Evolutionary conservation across 1,140 invertebrate species (phyloP).

Genomic region (Ceratosolen fusciceps): DNA sequence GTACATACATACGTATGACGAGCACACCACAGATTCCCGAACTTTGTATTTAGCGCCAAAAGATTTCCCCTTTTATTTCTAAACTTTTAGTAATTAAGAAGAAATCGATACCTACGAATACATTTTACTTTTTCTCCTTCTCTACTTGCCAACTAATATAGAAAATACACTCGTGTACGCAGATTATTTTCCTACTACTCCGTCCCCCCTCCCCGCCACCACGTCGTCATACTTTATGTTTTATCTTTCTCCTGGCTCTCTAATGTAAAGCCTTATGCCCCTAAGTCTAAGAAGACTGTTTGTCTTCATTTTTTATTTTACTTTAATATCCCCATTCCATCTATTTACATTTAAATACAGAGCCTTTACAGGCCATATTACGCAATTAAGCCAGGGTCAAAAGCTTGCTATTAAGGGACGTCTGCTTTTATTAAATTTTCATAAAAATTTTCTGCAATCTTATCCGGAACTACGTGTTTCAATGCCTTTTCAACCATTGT

Average conservation of each 20-base stretch:
- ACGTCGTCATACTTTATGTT: too few relatives aligned
- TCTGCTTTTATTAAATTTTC: neutral
- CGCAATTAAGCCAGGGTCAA: neutral
- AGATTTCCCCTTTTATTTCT: conserved; percentile 6
- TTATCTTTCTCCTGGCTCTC: neutral
- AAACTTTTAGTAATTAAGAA: neutral
- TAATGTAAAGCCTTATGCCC: neutral
- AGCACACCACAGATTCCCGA: too few relatives aligned
- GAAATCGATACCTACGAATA: conserved; percentile 20
- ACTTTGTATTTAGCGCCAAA: too few relatives aligned
- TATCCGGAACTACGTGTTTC: too few relatives aligned
- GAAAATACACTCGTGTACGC: conserved; percentile 31
- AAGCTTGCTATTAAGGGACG: neutral
- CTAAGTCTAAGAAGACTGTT: neutral
- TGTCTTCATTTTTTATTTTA: neutral
- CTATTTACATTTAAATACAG: neutral
- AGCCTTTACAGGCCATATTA: neutral
- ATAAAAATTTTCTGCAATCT: neutral
- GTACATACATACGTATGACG: neutral
- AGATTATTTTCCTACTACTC: conserved; percentile 32
- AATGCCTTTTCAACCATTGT: too few relatives aligned
- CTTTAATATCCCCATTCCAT: neutral
- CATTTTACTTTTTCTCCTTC: neutral
- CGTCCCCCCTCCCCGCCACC: conserved; percentile 4
- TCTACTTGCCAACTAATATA: conserved; percentile 15